Percentiles rank a stretch among this genome's conserved stretches.
Conservation (phyloP, 2,888 invertebrate genomes). For the Thereva nobilitata region DNA sequence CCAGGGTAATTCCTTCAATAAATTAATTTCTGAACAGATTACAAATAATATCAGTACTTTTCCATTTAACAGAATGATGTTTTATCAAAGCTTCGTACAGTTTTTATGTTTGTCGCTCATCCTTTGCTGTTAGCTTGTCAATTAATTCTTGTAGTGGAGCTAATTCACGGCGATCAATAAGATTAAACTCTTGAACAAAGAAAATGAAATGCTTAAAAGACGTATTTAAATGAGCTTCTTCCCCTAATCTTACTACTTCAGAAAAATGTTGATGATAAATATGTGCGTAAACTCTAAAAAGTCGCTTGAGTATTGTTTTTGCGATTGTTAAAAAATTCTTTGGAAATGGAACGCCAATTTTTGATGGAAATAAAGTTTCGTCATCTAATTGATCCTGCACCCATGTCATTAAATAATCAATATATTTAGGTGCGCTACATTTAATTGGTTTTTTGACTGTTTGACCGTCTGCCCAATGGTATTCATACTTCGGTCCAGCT, state of each 20-base stretch:
- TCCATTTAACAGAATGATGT: too few relatives aligned
- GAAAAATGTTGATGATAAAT: slow-evolving; percentile 99
- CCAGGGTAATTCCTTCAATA: too few relatives aligned
- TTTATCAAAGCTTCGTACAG: too few relatives aligned
- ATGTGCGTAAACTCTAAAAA: slow-evolving; percentile 99
- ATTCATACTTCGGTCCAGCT: slow-evolving; percentile 98
- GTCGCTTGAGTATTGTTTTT: slow-evolving; percentile 95
- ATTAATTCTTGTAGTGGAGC: slow-evolving; percentile 97
- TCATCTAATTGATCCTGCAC: slow-evolving; percentile 99
- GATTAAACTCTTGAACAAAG: slow-evolving; percentile 88
- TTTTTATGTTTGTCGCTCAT: slow-evolving; percentile 72
- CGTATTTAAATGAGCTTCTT: slow-evolving; percentile 98
- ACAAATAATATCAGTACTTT: too few relatives aligned
- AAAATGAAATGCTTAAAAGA: slow-evolving; percentile 99
- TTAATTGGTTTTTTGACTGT: slow-evolving; percentile 98
- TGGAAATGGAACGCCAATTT: slow-evolving; percentile 98
- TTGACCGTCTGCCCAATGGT: slow-evolving; percentile 99
- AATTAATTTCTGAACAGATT: too few relatives aligned
- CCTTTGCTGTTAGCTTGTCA: slow-evolving; percentile 91
- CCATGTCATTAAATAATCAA: slow-evolving; percentile 99
- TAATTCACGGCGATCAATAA: slow-evolving; percentile 95
- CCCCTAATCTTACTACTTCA: slow-evolving; percentile 95
- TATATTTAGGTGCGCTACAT: slow-evolving; percentile 98
- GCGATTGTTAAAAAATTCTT: slow-evolving; percentile 96
- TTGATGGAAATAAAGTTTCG: slow-evolving; percentile 96